A percentile compares a stretch with the other conserved stretches of the same genome.
Evolutionary conservation across 2,113 vertebrate species (phyloP).

Genomic region (Apus apus): DNA sequence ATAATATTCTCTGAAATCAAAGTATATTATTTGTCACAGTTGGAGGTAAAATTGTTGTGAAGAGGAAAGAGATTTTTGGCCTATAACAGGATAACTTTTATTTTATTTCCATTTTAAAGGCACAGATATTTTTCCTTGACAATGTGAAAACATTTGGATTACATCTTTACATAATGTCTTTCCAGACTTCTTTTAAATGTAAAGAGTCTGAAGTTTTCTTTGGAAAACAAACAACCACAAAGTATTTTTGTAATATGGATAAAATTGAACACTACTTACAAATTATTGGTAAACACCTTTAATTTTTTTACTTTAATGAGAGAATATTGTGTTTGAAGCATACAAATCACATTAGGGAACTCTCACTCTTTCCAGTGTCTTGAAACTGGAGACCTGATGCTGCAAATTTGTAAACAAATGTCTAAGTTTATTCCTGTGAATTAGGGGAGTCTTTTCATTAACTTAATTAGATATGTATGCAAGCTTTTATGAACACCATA

Average conservation of each 20-base stretch:
- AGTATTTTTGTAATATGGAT: neutral
- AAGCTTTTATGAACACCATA: neutral
- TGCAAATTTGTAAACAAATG: neutral
- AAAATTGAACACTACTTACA: neutral
- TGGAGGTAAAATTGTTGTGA: neutral
- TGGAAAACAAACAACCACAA: neutral
- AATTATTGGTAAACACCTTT: neutral
- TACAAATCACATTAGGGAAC: neutral
- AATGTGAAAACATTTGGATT: neutral
- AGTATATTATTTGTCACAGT: neutral
- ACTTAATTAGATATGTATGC: neutral
- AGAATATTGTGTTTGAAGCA: neutral
- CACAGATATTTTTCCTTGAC: neutral
- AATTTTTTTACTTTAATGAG: neutral
- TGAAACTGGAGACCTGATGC: neutral
- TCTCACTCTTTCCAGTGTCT: neutral
- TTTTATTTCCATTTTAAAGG: neutral
- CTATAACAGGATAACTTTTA: neutral
- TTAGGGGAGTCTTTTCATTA: neutral
- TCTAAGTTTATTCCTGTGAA: neutral
- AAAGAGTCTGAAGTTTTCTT: neutral
- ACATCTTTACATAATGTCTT: neutral
- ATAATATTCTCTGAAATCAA: neutral
- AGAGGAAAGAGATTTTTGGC: neutral
- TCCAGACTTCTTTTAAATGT: neutral